Conservation (phyloP, 2,888 invertebrate species). For the Cactoblastis cactorum region DNA sequence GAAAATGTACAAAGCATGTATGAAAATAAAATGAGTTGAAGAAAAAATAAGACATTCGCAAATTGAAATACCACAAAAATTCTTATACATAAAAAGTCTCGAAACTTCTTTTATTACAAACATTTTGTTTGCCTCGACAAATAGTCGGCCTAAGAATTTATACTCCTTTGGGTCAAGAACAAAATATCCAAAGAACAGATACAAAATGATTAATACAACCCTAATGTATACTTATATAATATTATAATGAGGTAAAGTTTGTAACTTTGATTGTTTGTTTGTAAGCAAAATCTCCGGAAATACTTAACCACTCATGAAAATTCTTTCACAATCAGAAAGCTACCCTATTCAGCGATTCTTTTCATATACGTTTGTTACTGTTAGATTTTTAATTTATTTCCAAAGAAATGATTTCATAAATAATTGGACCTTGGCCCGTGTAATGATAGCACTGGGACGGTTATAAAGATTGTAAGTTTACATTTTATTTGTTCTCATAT, state of each 20-base stretch:
- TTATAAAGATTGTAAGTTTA: neutral
- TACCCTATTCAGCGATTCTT: too few species aligned
- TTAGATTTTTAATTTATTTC: neutral
- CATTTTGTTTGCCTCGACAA: conserved; percentile 4
- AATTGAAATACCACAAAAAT: neutral
- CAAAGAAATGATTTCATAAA: conserved; percentile 2
- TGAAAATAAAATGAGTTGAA: neutral
- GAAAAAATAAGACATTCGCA: neutral
- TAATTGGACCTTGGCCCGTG: neutral
- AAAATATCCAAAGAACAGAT: neutral
- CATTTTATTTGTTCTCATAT: neutral
- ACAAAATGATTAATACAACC: too few species aligned
- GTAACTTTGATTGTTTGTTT: too few species aligned
- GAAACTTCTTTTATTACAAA: conserved; percentile 6
- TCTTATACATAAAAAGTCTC: neutral
- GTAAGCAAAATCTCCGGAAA: too few species aligned
- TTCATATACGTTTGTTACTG: neutral
- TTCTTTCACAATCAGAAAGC: too few species aligned
- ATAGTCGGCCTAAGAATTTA: conserved; percentile 8
- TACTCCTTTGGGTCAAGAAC: neutral
- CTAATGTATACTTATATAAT: too few species aligned
- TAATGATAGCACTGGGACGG: conserved; percentile 2
- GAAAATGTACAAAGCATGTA: neutral
- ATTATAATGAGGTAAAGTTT: too few species aligned
- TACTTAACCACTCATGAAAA: too few species aligned